These are phyloP conservation scores for Penaeus chinensis DNA, from an alignment of 1,140 invertebrate species.

Conservation along the genomic window DNA sequence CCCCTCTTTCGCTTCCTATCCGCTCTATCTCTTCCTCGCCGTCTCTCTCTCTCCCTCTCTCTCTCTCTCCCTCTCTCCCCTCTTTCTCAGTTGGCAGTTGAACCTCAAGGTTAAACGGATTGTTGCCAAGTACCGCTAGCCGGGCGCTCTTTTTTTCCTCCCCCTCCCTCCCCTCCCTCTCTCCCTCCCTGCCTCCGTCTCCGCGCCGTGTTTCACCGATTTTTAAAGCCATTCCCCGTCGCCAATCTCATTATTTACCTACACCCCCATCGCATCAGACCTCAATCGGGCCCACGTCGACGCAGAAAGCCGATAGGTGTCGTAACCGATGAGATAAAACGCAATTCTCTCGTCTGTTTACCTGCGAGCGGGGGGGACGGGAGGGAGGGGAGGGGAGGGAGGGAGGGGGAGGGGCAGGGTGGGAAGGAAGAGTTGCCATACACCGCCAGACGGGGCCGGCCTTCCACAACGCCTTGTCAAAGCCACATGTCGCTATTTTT, in stretches of 20 bases:
- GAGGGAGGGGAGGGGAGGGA: no score
- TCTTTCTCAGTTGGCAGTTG: constrained; percentile 53
- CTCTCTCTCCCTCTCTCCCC: constrained; percentile 18
- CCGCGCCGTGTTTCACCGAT: not conserved
- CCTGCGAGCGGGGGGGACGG: not conserved
- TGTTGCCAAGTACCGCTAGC: constrained; percentile 42
- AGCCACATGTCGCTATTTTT: constrained; percentile 52
- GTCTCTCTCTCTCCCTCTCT: constrained; percentile 1
- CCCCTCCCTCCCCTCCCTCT: not conserved
- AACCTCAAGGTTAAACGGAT: constrained; percentile 55
- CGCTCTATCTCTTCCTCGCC: not conserved
- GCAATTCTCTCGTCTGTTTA: constrained; percentile 27
- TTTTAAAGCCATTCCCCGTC: no score
- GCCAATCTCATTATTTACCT: no score
- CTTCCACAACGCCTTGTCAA: constrained; percentile 30
- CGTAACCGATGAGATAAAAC: no score
- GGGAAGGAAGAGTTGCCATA: constrained; percentile 24
- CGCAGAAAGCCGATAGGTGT: no score
- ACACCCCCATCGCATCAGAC: no score
- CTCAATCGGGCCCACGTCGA: no score
- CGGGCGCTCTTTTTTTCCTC: not conserved
- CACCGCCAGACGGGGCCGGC: constrained; percentile 25
- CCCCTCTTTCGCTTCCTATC: constrained; percentile 56
- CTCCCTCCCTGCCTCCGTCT: not conserved
- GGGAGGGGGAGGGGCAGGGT: no score